Conservation (phyloP, 2,888 invertebrate species). For the Allacma fusca region DNA sequence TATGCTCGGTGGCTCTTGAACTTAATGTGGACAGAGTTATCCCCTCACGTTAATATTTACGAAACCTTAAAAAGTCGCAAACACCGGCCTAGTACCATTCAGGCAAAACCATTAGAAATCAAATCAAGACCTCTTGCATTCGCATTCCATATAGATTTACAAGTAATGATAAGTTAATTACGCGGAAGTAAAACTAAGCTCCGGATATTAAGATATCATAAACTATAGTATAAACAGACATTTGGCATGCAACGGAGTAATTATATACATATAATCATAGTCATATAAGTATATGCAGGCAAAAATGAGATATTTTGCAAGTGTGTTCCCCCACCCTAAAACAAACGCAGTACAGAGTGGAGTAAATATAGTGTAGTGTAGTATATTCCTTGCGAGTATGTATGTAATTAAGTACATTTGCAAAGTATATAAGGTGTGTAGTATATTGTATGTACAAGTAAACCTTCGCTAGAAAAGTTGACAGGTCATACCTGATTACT, state of each 20-base stretch:
- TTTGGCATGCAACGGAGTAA: background rate
- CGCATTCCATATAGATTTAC: constrained; percentile 4
- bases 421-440: constrained; percentile 3
- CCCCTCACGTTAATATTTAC: background rate
- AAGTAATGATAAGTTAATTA: background rate
- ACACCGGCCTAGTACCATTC: constrained; percentile 12
- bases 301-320: constrained; percentile 21
- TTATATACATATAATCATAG: background rate
- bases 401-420: background rate
- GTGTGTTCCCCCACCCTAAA: constrained; percentile 35
- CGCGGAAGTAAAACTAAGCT: background rate
- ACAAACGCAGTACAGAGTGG: background rate
- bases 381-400: background rate
- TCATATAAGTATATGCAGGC: background rate
- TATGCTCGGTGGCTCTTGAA: too few relatives aligned
- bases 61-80: constrained; percentile 7
- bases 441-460: constrained; percentile 29
- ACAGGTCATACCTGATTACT: constrained; percentile 36
- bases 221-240: background rate
- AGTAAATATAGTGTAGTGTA: background rate
- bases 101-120: constrained; percentile 6
- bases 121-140: constrained; percentile 22
- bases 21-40: background rate
- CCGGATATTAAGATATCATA: background rate
- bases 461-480: constrained; percentile 25